Percentiles rank a stretch among this genome's conserved stretches.
phyloP scores from a whole-genome alignment of 2,797 vertebrate genomes.

The Odontamblyopus rebecca region DNA sequence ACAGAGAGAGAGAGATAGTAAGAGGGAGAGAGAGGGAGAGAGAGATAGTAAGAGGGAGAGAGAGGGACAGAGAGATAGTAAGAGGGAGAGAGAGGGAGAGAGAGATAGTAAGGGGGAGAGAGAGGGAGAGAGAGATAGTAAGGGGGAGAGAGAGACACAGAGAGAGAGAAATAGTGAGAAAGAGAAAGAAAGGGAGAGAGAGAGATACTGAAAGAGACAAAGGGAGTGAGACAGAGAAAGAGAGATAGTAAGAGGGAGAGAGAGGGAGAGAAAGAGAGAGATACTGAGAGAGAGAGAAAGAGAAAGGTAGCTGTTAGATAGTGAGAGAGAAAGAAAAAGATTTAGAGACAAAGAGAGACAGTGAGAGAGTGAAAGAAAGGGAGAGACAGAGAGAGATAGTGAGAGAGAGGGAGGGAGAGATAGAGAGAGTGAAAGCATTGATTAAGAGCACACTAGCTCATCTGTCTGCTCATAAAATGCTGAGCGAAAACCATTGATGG shows the following conservation, averaged over 20 bases:
- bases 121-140: too few species aligned
- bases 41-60: too few species aligned
- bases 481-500: conserved; percentile 47
- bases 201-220: background rate
- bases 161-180: too few species aligned
- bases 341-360: conserved; percentile 8
- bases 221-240: conserved; percentile 24
- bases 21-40: conserved; percentile 28
- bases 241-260: background rate
- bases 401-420: background rate
- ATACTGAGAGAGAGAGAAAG: conserved; percentile 18
- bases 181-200: conserved; percentile 20
- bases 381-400: too few species aligned
- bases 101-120: too few species aligned
- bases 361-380: background rate
- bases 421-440: conserved; percentile 47
- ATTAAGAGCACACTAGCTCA: conserved; percentile 62
- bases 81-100: conserved; percentile 21
- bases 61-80: conserved; percentile 11
- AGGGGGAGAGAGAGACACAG: background rate
- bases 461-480: conserved; percentile 52
- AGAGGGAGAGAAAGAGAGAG: too few species aligned
- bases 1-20: conserved; percentile 23
- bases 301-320: background rate
- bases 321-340: too few species aligned